Percentiles rank a stretch among this genome's conserved stretches.
phyloP scores from a whole-genome alignment of 2,113 vertebrate species.

The Peromyscus maniculatus region DNA sequence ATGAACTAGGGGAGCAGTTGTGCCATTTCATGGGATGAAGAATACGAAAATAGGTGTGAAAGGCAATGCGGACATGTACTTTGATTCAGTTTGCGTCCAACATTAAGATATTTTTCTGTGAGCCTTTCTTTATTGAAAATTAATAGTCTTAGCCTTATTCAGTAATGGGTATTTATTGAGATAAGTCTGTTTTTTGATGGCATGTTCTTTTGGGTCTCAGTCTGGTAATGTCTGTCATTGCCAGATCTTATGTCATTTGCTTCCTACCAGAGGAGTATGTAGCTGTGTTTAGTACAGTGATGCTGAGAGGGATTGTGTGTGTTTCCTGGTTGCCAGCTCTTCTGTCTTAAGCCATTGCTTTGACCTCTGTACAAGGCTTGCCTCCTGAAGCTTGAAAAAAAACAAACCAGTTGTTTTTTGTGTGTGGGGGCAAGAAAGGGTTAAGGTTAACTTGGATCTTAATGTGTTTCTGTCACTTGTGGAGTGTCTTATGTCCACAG shows the following conservation, averaged over 20 bases:
- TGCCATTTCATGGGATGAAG: background rate
- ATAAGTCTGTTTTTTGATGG: background rate
- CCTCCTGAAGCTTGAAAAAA: slow-evolving; percentile 2
- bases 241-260: background rate
- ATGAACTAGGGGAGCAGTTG: background rate
- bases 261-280: background rate
- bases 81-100: background rate
- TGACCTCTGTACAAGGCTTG: slow-evolving; percentile 23
- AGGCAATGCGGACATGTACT: background rate
- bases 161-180: background rate
- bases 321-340: background rate
- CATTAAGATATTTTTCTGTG: slow-evolving; percentile 39
- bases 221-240: background rate
- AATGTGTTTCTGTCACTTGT: slow-evolving; percentile 20
- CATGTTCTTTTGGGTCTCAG: background rate
- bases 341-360: background rate
- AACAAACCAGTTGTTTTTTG: background rate
- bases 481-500: background rate
- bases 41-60: background rate
- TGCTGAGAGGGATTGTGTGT: background rate
- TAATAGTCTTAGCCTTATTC: background rate
- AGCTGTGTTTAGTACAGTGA: background rate
- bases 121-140: slow-evolving; percentile 15
- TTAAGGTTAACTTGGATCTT: slow-evolving; percentile 32
- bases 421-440: background rate